Conservation (phyloP, 2,113 vertebrate species). For the Mystacornis crossleyi region DNA sequence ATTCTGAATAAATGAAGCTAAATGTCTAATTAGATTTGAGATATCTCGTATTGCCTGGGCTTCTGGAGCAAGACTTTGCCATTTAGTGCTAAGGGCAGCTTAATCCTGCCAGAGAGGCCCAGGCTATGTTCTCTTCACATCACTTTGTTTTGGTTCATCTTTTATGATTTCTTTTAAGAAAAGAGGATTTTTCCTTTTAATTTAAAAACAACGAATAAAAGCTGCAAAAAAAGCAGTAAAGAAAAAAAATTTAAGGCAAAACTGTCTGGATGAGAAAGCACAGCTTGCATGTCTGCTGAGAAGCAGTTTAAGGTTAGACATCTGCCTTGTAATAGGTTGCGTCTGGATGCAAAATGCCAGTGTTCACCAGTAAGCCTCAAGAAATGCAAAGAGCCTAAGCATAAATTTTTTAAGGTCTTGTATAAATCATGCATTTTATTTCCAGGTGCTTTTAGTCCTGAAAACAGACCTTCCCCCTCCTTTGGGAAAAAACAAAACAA, state of each 20-base stretch:
- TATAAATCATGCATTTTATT: conserved; percentile 37
- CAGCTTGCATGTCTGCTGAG: background rate
- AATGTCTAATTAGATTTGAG: background rate
- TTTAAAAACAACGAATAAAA: background rate
- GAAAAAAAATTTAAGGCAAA: background rate
- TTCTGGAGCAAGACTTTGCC: background rate
- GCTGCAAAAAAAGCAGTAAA: background rate
- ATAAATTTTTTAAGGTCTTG: conserved; percentile 9
- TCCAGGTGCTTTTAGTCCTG: conserved; percentile 45
- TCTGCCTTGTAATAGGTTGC: background rate
- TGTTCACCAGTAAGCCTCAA: conserved; percentile 7
- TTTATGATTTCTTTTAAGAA: background rate
- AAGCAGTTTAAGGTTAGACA: background rate
- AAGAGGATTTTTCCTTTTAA: background rate
- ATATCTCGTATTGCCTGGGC: fast-evolving
- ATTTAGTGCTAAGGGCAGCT: background rate
- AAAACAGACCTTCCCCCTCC: conserved; percentile 18
- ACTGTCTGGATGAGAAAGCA: background rate
- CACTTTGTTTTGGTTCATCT: background rate
- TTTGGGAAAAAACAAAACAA: conserved; percentile 41
- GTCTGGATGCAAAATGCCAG: conserved; percentile 20
- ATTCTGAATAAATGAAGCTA: background rate
- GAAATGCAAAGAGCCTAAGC: background rate
- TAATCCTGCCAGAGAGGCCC: background rate
- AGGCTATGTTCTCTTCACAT: background rate